Conservation (phyloP, 2,888 invertebrate genomes). For the Oxytorus armatus region DNA sequence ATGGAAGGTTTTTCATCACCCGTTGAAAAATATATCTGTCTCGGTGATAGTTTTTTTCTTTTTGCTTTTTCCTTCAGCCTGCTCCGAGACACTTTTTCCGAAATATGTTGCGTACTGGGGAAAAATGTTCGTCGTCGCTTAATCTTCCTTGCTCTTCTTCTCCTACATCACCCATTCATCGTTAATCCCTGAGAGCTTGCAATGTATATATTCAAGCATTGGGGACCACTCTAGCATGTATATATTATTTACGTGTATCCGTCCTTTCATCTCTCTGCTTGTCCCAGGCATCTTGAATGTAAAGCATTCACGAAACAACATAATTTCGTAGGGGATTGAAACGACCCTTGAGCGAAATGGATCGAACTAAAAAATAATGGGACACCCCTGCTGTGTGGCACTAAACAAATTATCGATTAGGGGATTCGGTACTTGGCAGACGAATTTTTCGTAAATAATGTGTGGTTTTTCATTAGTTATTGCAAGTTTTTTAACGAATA, state of each 20-base stretch:
- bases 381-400: background rate
- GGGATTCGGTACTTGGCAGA: background rate
- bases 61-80: constrained; percentile 18
- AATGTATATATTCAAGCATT: constrained; percentile 52
- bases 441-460: background rate
- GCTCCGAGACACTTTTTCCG: constrained; percentile 21
- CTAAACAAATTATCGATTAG: constrained; percentile 6
- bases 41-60: constrained; percentile 3
- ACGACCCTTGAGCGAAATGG: constrained; percentile 39
- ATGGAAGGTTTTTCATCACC: constrained; percentile 14
- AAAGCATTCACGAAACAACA: constrained; percentile 51
- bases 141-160: constrained; percentile 59
- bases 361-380: constrained; percentile 38
- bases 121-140: constrained; percentile 56
- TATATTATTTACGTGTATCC: constrained; percentile 63
- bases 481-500: background rate
- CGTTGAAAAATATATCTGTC: constrained; percentile 3
- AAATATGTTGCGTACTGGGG: constrained; percentile 33
- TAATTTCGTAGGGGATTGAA: constrained; percentile 34
- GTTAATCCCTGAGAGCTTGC: constrained; percentile 58
- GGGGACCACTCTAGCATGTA: constrained; percentile 53
- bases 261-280: constrained; percentile 28
- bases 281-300: constrained; percentile 29
- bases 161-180: constrained; percentile 18
- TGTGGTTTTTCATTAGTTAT: background rate